Base-by-base conservation (phyloP, 1,140 invertebrate genomes). In the Diorhabda sublineata region DNA sequence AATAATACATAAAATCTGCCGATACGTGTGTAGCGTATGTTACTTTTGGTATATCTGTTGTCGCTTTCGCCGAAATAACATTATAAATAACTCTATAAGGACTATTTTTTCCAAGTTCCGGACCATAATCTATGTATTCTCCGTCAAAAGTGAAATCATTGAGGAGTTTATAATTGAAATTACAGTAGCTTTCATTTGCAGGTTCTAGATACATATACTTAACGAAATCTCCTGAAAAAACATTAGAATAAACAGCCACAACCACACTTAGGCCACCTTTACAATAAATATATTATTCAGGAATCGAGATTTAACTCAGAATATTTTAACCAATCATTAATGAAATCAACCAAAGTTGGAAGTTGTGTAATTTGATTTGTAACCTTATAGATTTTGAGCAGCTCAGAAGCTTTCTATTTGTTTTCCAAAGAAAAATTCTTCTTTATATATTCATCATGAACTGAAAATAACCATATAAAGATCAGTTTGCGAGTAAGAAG, bases 1-100 rank as follows among this genome's bases (percentile, higher is more conserved):
- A 80, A 70, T 90, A 88, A 70, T 88, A 87, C 56, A 92, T 81
- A 81, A 91, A 91, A 77, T 92, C 90, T 2, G 88, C 87, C 0
- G 90, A 91, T 0, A 89, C 87, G 78, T 93, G 91, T 2, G 90
- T 91, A n/a, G 85, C 89, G 57, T 90, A 86, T 0, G 90, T 91
- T 2, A 89, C 84, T 6, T 81, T 81, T 68, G 71, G 78, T 77
- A 80, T 63, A 73, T 72, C 44, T 66, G 61, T 58, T 4, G 61
- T 63, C 4, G 58, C 58, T 45, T 63, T 81, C 42, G 82, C 82
- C 78, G 76, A 81, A 45, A 88, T 77, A 42, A 88, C 86, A 75
- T 90, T 87, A 66, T 90, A 89, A 57, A 91, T 83, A 5, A 92
- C 85, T 70, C 85, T 79, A 73, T 91, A 90, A 2, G 85, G 79